These are phyloP conservation scores for Heliconius cydno DNA, from an alignment of 2,888 invertebrate genomes.

Conservation along the genomic window DNA sequence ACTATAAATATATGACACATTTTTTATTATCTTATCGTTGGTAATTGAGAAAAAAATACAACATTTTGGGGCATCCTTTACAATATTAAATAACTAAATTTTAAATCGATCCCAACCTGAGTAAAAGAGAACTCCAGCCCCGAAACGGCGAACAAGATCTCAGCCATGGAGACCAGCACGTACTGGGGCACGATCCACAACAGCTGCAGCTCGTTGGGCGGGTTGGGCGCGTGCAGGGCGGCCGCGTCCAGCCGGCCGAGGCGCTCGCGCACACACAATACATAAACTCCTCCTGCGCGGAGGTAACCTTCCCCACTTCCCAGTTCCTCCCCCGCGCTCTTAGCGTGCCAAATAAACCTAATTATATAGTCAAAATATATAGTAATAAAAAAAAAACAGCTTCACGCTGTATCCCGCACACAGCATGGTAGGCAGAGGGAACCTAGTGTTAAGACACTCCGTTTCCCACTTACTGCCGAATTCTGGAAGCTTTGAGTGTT, in stretches of 20 bases:
- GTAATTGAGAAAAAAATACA: background rate
- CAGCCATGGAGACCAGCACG: slow-evolving; percentile 89
- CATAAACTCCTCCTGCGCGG: slow-evolving; percentile 81
- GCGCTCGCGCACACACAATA: slow-evolving; percentile 80
- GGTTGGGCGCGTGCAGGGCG: slow-evolving; percentile 84
- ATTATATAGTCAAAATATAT: background rate
- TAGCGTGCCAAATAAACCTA: slow-evolving; percentile 60
- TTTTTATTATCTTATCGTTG: no score
- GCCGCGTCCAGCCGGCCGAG: slow-evolving; percentile 80
- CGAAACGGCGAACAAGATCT: slow-evolving; percentile 92
- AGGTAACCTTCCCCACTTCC: slow-evolving; percentile 68
- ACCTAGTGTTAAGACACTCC: no score
- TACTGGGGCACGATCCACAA: slow-evolving; percentile 92
- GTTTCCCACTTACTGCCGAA: no score
- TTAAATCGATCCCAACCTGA: slow-evolving; percentile 65
- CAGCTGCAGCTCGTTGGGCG: slow-evolving; percentile 87
- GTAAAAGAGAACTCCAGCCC: slow-evolving; percentile 93
- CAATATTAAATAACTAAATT: background rate
- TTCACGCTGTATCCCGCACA: no score
- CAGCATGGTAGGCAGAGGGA: no score
- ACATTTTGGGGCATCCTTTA: background rate
- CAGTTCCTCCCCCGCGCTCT: slow-evolving; percentile 62
- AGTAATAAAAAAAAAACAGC: no score
- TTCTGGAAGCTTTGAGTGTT: no score
- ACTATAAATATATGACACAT: no score